Conservation (phyloP, 2,888 invertebrate species). For the Orthosia cruda region DNA sequence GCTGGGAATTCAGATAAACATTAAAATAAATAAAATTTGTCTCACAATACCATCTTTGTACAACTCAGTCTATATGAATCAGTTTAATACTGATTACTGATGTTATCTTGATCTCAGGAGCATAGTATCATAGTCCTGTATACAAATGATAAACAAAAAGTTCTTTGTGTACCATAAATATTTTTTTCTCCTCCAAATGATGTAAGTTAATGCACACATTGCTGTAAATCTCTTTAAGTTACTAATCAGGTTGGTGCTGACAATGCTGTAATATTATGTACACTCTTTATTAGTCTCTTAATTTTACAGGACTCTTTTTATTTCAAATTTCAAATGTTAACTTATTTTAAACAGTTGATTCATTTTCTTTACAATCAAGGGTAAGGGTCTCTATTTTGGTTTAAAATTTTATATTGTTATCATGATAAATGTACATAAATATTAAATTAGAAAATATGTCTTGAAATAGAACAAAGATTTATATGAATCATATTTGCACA, state of each 20-base stretch:
- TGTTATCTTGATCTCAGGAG: conserved; percentile 25
- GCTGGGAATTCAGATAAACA: conserved; percentile 7
- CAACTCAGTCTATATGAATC: conserved; percentile 13
- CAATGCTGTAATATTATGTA: not conserved
- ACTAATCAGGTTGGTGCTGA: not conserved
- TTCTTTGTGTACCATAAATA: not conserved
- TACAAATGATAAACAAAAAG: not conserved
- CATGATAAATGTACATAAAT: conserved; percentile 20
- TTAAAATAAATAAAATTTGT: not conserved
- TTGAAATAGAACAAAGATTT: conserved; percentile 26
- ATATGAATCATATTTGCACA: conserved; percentile 7
- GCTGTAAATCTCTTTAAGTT: not conserved
- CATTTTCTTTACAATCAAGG: conserved; percentile 18
- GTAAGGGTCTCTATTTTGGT: conserved; percentile 1
- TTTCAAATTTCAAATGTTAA: not conserved
- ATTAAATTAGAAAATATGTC: not conserved
- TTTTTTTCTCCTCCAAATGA: too few species aligned
- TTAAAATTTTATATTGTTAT: conserved; percentile 7
- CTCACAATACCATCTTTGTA: conserved; percentile 19
- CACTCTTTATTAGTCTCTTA: not conserved
- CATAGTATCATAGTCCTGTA: too few species aligned
- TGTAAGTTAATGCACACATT: not conserved
- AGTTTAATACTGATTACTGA: not conserved
- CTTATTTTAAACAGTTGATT: not conserved
- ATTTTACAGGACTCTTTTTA: not conserved